phyloP scores from a whole-genome alignment of 2,888 invertebrate species.

The Apodemia hepburni region DNA sequence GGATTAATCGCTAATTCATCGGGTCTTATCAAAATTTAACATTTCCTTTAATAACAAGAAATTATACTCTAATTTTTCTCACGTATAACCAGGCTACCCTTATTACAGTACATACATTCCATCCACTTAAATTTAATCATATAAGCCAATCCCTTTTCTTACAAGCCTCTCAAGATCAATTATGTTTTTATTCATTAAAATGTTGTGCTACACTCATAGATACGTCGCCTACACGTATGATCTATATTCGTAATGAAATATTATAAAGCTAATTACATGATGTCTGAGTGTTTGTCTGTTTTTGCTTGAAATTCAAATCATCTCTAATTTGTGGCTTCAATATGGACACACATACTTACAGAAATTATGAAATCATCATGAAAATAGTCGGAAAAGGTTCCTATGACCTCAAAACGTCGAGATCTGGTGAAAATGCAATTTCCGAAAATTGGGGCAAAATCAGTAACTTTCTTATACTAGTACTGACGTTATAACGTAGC shows the following conservation, averaged over 20 bases:
- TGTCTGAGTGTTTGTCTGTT: neutral
- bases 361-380: no score
- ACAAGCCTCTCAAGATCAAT: slow-evolving; percentile 10
- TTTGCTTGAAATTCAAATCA: no score
- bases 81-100: slow-evolving; percentile 75
- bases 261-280: neutral
- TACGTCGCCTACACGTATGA: neutral
- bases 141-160: slow-evolving; percentile 12
- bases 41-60: neutral
- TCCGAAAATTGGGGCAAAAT: no score
- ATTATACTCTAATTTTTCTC: slow-evolving; percentile 48
- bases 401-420: no score
- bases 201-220: slow-evolving; percentile 7
- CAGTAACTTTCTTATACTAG: no score
- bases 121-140: slow-evolving; percentile 32
- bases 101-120: slow-evolving; percentile 74
- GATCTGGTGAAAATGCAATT: no score
- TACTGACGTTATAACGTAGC: no score
- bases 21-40: neutral
- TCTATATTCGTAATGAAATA: neutral
- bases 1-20: neutral
- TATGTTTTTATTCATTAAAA: slow-evolving; percentile 15
- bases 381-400: no score
- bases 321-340: no score
- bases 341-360: no score